Base-by-base conservation (phyloP, 2,113 vertebrate species). In the Poeciliopsis retropinna region DNA sequence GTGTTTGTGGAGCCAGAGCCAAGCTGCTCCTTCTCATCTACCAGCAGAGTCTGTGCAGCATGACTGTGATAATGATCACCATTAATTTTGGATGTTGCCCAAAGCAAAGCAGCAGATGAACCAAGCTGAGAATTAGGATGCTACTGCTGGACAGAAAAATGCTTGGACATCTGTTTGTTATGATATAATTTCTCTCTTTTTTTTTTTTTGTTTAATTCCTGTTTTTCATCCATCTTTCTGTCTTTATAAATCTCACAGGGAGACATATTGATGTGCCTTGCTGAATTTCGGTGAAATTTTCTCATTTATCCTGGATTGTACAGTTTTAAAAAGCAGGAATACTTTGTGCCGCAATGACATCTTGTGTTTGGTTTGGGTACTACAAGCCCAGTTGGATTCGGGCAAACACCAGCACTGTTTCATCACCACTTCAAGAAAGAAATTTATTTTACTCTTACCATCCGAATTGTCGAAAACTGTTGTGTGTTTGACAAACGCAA, bases 401-500 rank as follows among this genome's bases (percentile, higher is more conserved):
- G n/a, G 3, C 69, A 69, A 54, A 14, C 3, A 27, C 4, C 51
- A 15, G 30, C 30, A 41, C 10, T 32, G 41, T 67, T 60, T 12
- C 5, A 62, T 44, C 34, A 41, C 14, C 61, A 30, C 22, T 29
- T 44, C 51, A 44, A 7, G n/a, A 28, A 28, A 2, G 3, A n/a
- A n/a, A 4, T 31, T 9, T 1, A 8, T 34, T 34, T 14, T 12
- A 72, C 66, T 80, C 94, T 88, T 60, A 95, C 95, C 95, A 2
- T 95, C 92, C 73, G 89, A 37, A 81, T 95, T 95, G 65, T 95
- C 94, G 67, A 91, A 95, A 71, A 95, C 67, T 0, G 94, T 95
- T 0, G 93, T 93, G 92, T 95, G 94, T 81, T 95, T 95, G 72
- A 95, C 91, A 54, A 95, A 95, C 7, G 94, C 95, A 75, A 95